These are phyloP conservation scores for Heliothis subflexa DNA, from an alignment of 1,140 invertebrate species.

Conservation along the genomic window DNA sequence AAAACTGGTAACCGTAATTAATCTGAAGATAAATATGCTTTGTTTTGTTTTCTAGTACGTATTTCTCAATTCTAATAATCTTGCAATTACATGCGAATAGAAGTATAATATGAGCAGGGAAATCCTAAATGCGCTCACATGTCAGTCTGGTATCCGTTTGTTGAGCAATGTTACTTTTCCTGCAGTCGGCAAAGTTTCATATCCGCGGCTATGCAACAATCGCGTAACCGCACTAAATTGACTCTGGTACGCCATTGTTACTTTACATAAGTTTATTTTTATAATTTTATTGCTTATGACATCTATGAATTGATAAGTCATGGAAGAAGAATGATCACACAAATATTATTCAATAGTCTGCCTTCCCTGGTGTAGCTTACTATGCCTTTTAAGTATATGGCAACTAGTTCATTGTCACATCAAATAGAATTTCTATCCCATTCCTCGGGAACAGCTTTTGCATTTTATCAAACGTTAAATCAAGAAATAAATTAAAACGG, in stretches of 20 bases:
- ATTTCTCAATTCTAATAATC: background rate
- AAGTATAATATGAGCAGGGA: background rate
- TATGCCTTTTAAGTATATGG: background rate
- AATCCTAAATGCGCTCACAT: background rate
- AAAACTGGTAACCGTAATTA: conserved; percentile 1
- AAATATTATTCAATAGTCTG: background rate
- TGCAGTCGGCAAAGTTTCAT: conserved; percentile 30
- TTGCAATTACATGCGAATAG: background rate
- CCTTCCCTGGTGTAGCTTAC: background rate
- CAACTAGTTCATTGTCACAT: too few relatives aligned
- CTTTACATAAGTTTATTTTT: background rate
- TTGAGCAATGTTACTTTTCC: conserved; percentile 32
- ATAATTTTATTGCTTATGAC: background rate
- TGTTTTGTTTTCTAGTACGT: background rate
- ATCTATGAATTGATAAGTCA: background rate
- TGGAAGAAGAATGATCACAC: background rate
- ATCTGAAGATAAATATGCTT: background rate
- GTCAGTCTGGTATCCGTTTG: background rate
- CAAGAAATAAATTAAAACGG: too few relatives aligned
- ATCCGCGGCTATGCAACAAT: conserved; percentile 17
- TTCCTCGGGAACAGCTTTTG: too few relatives aligned
- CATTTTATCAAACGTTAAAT: too few relatives aligned
- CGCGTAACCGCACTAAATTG: conserved; percentile 24
- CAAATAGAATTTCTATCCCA: too few relatives aligned
- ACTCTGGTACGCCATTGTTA: background rate